Percentiles rank a stretch among this genome's conserved stretches.
phyloP scores from a whole-genome alignment of 2,888 invertebrate species.

The Parnassius apollo region DNA sequence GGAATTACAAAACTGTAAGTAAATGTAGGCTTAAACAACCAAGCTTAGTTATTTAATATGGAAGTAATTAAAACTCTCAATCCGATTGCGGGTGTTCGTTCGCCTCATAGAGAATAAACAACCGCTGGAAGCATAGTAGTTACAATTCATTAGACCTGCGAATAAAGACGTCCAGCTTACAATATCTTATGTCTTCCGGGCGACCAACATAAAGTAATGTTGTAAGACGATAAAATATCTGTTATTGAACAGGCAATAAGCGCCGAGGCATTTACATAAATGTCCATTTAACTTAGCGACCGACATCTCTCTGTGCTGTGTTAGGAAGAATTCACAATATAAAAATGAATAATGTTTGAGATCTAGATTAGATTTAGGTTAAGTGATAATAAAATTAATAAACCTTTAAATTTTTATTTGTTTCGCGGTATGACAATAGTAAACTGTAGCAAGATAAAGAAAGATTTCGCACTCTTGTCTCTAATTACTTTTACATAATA shows the following conservation, averaged over 20 bases:
- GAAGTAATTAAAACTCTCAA: conserved; percentile 7
- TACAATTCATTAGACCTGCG: conserved; percentile 11
- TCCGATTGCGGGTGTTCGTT: conserved; percentile 10
- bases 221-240: conserved; percentile 20
- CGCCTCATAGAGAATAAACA: conserved; percentile 1
- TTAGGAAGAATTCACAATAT: conserved; percentile 1
- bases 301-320: conserved; percentile 22
- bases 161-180: conserved; percentile 25
- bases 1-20: no score
- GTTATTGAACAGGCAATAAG: conserved; percentile 30
- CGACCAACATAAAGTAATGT: conserved; percentile 19
- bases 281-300: conserved; percentile 43
- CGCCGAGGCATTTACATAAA: conserved; percentile 43
- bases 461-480: no score
- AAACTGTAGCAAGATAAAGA: no score
- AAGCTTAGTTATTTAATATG: no score
- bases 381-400: no score
- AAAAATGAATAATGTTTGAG: not conserved
- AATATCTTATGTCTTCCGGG: conserved; percentile 14
- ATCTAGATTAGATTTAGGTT: no score
- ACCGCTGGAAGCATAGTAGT: conserved; percentile 2
- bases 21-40: no score
- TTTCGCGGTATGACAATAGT: no score
- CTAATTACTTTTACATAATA: no score
- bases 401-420: no score